Evolutionary conservation across 2,888 invertebrate species (phyloP).

Genomic region (Eulithis testata): DNA sequence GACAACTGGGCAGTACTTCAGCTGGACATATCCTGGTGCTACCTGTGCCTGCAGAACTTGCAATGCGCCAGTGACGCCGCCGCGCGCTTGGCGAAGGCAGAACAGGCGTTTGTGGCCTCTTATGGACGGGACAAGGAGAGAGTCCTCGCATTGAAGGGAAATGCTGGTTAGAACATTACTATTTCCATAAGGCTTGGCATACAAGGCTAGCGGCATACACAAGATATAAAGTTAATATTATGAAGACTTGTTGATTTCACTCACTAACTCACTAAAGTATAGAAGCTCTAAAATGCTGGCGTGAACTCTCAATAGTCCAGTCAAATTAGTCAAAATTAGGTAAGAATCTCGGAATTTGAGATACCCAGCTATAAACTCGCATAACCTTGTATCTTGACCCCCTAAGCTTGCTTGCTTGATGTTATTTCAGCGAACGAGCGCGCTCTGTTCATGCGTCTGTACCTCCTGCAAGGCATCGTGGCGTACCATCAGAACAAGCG

Average conservation of each 20-base stretch:
- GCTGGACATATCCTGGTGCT: slow-evolving; percentile 96
- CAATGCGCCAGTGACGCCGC: slow-evolving; percentile 86
- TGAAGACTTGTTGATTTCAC: too few relatives aligned
- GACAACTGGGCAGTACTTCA: slow-evolving; percentile 94
- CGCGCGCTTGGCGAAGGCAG: slow-evolving; percentile 87
- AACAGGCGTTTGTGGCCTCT: slow-evolving; percentile 85
- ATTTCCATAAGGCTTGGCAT: too few relatives aligned
- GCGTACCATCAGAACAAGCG: slow-evolving; percentile 90
- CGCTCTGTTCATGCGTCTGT: slow-evolving; percentile 90
- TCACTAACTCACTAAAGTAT: too few relatives aligned
- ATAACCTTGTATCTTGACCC: too few relatives aligned
- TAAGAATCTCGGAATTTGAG: too few relatives aligned
- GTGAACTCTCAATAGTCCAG: too few relatives aligned
- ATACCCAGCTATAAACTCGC: too few relatives aligned
- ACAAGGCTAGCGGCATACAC: too few relatives aligned
- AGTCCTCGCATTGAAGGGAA: slow-evolving; percentile 68
- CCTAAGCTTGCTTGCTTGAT: too few relatives aligned
- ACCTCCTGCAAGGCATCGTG: slow-evolving; percentile 91
- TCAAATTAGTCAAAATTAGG: too few relatives aligned
- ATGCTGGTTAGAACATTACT: slow-evolving; percentile 57
- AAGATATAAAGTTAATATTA: too few relatives aligned
- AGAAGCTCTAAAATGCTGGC: too few relatives aligned
- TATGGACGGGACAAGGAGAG: slow-evolving; percentile 76
- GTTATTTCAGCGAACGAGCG: slow-evolving; percentile 85
- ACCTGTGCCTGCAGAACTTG: slow-evolving; percentile 89